Conservation (phyloP, 1,140 invertebrate genomes). For the Drosophila mojavensis region DNA sequence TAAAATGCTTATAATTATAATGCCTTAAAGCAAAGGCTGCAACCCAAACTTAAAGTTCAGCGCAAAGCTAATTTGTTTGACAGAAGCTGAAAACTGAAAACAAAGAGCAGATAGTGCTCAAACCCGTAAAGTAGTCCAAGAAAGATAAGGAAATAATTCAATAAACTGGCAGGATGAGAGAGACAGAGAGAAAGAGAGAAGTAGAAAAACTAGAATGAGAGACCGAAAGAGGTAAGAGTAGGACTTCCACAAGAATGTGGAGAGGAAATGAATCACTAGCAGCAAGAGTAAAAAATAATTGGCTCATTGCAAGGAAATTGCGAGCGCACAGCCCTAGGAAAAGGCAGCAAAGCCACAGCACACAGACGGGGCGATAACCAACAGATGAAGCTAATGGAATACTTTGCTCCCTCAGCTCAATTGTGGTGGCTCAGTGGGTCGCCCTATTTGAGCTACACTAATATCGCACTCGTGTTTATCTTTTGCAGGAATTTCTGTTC, state of each 20-base stretch:
- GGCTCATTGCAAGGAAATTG: constrained; percentile 3
- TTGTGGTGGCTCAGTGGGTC: neutral
- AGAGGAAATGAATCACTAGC: neutral
- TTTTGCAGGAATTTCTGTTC: constrained; percentile 81
- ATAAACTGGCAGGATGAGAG: neutral
- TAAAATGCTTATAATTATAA: neutral
- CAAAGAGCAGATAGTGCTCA: neutral
- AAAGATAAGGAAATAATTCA: neutral
- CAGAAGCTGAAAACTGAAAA: neutral
- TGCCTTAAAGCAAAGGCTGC: neutral
- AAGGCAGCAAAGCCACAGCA: neutral
- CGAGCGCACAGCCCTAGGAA: neutral
- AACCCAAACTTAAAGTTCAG: neutral
- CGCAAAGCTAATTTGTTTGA: neutral
- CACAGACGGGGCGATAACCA: neutral
- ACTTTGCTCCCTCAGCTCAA: neutral
- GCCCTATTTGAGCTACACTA: constrained; percentile 7
- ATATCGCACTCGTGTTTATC: constrained; percentile 29
- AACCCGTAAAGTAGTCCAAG: neutral
- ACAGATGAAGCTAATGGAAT: constrained; percentile 27
- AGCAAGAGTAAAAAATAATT: constrained; percentile 11
- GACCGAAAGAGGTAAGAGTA: neutral
- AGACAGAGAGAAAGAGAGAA: neutral
- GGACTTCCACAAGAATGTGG: neutral
- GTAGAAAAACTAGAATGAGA: neutral